These are phyloP conservation scores for Cuculus canorus DNA, from an alignment of 2,797 vertebrate genomes.

Conservation along the genomic window DNA sequence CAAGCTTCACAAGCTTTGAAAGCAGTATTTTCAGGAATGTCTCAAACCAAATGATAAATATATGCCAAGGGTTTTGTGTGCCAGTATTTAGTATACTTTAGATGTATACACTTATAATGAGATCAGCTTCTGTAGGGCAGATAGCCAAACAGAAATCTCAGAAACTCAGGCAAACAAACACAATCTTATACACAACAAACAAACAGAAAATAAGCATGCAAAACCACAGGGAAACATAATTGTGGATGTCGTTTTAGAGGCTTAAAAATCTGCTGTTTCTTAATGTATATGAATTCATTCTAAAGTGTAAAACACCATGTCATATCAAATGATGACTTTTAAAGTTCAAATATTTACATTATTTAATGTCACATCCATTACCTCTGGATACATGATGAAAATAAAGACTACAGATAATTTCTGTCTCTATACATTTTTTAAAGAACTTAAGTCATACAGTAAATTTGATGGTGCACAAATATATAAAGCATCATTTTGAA, in stretches of 20 bases:
- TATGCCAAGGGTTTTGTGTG: neutral
- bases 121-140: neutral
- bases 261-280: neutral
- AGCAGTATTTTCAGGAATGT: neutral
- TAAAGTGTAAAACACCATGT: neutral
- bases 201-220: neutral
- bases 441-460: neutral
- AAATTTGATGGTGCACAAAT: constrained; percentile 41
- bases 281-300: neutral
- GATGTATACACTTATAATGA: neutral
- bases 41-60: neutral
- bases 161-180: neutral
- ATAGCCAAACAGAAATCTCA: neutral
- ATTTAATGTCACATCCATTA: neutral
- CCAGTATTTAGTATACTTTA: neutral
- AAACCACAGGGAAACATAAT: neutral
- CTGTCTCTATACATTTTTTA: neutral
- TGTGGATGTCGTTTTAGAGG: neutral
- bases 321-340: neutral
- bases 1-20: neutral
- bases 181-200: neutral
- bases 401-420: neutral
- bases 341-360: neutral
- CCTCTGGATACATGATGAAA: neutral
- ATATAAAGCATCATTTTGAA: constrained; percentile 61